phyloP scores from a whole-genome alignment of 2,113 vertebrate genomes.

The Equus quagga region DNA sequence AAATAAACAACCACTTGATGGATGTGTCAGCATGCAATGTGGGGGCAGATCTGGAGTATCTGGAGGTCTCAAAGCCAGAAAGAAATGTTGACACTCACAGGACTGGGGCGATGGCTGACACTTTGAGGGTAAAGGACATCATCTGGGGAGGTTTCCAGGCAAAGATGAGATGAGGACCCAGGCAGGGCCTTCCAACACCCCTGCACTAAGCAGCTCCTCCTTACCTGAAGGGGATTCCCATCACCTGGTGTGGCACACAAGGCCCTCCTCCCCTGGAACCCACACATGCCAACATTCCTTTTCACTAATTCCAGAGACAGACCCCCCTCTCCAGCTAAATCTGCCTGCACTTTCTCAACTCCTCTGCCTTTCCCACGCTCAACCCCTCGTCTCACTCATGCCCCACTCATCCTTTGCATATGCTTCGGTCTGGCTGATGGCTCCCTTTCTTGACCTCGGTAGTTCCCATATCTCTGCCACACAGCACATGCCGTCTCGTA shows the following conservation, averaged over 20 bases:
- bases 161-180: background rate
- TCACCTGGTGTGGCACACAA: background rate
- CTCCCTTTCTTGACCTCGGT: background rate
- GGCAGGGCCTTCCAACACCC: background rate
- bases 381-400: rapidly evolving
- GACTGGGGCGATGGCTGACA: background rate
- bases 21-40: background rate
- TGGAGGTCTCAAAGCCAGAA: background rate
- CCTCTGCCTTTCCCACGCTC: background rate
- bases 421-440: background rate
- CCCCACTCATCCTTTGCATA: background rate
- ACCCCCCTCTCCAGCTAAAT: background rate
- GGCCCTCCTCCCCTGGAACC: background rate
- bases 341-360: background rate
- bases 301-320: background rate
- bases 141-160: background rate
- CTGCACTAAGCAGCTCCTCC: background rate
- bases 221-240: background rate
- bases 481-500: background rate
- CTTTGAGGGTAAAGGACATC: background rate
- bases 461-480: background rate
- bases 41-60: background rate
- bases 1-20: background rate
- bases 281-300: background rate
- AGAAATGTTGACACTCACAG: background rate